Percentiles rank a stretch among this genome's conserved stretches.
These are phyloP conservation scores for Misgurnus anguillicaudatus DNA, from an alignment of 2,113 vertebrate species.

Conservation along the genomic window DNA sequence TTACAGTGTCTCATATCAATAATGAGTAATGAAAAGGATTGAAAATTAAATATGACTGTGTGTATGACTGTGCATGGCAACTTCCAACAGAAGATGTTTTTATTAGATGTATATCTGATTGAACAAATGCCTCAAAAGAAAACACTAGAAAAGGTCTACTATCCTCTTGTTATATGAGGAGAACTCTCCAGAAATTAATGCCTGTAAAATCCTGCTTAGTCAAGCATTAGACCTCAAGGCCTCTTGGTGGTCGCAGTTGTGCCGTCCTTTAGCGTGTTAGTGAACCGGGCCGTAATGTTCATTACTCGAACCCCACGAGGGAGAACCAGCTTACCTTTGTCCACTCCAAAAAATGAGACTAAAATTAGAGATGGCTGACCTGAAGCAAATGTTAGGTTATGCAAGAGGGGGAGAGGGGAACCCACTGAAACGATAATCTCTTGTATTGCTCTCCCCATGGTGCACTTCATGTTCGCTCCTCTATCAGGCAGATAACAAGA, in stretches of 20 bases:
- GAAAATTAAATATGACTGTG: not conserved
- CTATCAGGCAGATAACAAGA: constrained; percentile 59
- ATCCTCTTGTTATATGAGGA: constrained; percentile 52
- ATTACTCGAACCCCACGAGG: constrained; percentile 69
- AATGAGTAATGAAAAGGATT: too few relatives aligned
- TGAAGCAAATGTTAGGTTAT: constrained; percentile 69
- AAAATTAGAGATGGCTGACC: constrained; percentile 76
- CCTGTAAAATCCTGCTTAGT: constrained; percentile 61
- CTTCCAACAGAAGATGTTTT: not conserved
- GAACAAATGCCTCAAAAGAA: not conserved
- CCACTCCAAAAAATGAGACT: constrained; percentile 57
- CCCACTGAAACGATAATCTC: constrained; percentile 69
- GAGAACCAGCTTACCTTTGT: constrained; percentile 66
- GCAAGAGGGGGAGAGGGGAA: constrained; percentile 40
- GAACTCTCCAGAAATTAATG: constrained; percentile 61
- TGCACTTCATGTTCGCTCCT: constrained; percentile 64
- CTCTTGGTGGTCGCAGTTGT: constrained; percentile 42
- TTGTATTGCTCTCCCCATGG: constrained; percentile 67
- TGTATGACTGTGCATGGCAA: not conserved
- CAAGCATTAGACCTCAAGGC: constrained; percentile 42
- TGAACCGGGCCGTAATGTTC: constrained; percentile 76
- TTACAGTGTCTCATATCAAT: too few relatives aligned
- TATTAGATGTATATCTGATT: too few relatives aligned
- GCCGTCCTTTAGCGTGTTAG: constrained; percentile 65
- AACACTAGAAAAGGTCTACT: constrained; percentile 26